Base-by-base conservation (phyloP, 2,888 invertebrate genomes). In the Euspilapteryx auroguttella region DNA sequence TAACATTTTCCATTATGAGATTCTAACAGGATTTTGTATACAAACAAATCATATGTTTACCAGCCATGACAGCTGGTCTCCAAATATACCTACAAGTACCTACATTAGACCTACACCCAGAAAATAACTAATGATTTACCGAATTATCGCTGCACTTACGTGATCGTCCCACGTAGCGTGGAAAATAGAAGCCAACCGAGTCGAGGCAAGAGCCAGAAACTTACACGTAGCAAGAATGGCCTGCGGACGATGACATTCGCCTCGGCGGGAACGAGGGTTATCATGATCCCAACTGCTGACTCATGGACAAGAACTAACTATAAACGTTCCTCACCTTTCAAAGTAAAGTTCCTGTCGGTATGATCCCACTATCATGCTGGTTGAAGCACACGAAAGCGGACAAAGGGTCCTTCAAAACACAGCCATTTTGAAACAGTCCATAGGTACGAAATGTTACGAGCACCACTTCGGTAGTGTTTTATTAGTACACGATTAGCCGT, bases 391-490 rank as follows among this genome's bases (percentile, higher is more conserved):
- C 63, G 78, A 81, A 80, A 77, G 68, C 64, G 80, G 71, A 77
- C 76, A 81, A 80, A 80, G 79, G 73, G 77, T 79, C 79, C 79
- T 79, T 82, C 81, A 83, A 81, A 79, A 79, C 78, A 79, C 83
- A 82, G 83, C 83, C 83, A 84, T 84, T 81, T 83, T 83, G 83
- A 76, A 78, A 75, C 71, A 48, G 71, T 71, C 55, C 61, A 38
- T 56, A 64, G 55, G 49, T 55, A 58, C 62, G 57, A 53, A 44
- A 35, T 38, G 35, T 40, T 37, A 43, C 43, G 49, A 45, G 39
- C 42, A 46, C 29, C 29, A 46, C 42, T 17, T 17, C 17, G 8
- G 17, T 17, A 5, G 17, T 17, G 5, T 5, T 17, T 17, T 17
- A 17, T 17, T 17, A 37, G 47, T 49, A 49, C 47, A 47, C 44